Base-by-base conservation (phyloP, 2,113 vertebrate genomes). In the Diphyllodes magnificus region DNA sequence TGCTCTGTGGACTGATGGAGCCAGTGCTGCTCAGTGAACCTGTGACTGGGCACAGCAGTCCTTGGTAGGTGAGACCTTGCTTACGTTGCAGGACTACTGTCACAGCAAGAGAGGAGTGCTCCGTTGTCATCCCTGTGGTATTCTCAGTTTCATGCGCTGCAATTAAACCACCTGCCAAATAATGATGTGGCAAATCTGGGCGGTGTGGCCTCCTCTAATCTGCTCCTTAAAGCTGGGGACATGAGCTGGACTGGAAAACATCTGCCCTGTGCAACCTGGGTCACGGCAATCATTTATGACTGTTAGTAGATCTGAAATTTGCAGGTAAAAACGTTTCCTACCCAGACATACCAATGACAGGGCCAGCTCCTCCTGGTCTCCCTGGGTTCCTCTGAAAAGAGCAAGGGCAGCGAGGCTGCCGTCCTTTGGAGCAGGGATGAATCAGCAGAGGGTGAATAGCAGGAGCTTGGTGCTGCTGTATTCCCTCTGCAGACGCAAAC, bases 171-270 rank as follows among this genome's bases (percentile, higher is more conserved):
- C 72, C 81, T 97, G 91, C 94, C 83, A 96, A 92, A 75, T 82
- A 90, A 89, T 93, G 94, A 95, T 91, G 94, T 96, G 95, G 91
- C 92, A 95, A 91, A 97, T 86, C 94, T 92, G 94, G 92, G 91
- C 0, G 80, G 92, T 54, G 92, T 83, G 80, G 91, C 76, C 88
- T 93, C 63, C 79, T 86, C 89, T 2, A 3, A 92, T 96, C 89
- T 95, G 69, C 83, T 82, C 57, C 86, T 92, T 82, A 65, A 61
- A 88, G 73, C 78, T 71, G 81, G 69, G 81, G 72, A 92, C 89
- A 53, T 97, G 91, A 96, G 83, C 73, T 87, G 91, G 70, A 69
- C 84, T 95, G 94, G 94, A 96, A 96, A 95, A 86, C 21, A 95
- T 96, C 73, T 91, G 53, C 92, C 89, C 81, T 64, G 57, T 75